Base-by-base conservation (phyloP, 2,797 vertebrate genomes). In the Acanthopagrus latus region DNA sequence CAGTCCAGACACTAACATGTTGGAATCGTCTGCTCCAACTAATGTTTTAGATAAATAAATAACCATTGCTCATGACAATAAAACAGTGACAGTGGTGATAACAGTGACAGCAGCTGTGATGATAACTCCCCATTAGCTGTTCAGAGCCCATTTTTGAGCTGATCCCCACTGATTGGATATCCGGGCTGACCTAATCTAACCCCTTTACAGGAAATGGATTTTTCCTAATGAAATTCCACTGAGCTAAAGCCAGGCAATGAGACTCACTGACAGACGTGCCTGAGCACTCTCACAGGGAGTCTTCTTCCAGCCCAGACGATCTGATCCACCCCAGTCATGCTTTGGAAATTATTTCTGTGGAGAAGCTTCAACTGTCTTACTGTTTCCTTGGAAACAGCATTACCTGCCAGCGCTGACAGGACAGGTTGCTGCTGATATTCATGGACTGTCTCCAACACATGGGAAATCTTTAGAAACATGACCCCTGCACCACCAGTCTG, bases 211-310 rank as follows among this genome's bases (percentile, higher is more conserved):
- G 78, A 91, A 89, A 89, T 89, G 59, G 84, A 87, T 91, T 89
- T 87, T 85, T 81, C 75, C 73, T 89, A 86, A 88, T 92, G 83
- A 89, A 89, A 91, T 88, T 81, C 64, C 69, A 50, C 72, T 67
- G 71, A 88, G 63, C 65, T 83, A 68, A 86, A 83, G 68, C 64
- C 51, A 67, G 63, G 57, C 76, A 57, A 60, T 80, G 83, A 74
- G 56, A 73, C 50, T 69, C 78, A 76, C 69, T 78, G 86, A 83
- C 65, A 79, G 71, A 56, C 46, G 1, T 70, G 78, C 68, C 59
- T 82, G 74, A 60, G 44, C 33, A 0, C 68, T 78, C 70, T 80
- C 70, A 63, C 12, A 18, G 48, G 41, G 59, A 68, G 55, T 52
- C 71, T 43, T 57, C 33, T 44, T 73, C 60, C 55, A 60, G 66